A percentile compares a stretch with the other conserved stretches of the same genome.
Evolutionary conservation across 2,888 invertebrate genomes (phyloP).

Genomic region (Trilocha varians): DNA sequence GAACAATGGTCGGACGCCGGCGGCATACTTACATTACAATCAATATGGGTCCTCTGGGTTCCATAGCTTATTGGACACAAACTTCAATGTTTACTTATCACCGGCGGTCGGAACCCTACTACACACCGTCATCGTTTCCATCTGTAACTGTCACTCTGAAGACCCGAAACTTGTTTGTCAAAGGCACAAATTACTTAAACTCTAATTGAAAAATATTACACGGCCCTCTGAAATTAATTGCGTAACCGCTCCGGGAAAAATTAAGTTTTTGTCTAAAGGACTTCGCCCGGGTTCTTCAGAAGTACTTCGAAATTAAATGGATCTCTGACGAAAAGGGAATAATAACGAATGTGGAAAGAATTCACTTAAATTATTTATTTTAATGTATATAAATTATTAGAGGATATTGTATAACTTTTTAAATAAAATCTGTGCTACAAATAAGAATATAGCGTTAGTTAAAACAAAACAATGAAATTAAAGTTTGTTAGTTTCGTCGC

Average conservation of each 20-base stretch:
- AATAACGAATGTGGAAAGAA: background rate
- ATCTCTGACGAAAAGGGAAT: background rate
- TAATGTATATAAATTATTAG: background rate
- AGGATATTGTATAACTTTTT: too few species aligned
- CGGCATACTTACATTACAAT: conserved; percentile 18
- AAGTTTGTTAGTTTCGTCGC: conserved; percentile 11
- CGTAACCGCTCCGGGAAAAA: conserved; percentile 6
- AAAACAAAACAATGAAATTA: conserved; percentile 6
- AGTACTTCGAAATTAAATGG: background rate
- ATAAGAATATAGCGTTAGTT: too few species aligned
- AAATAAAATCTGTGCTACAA: too few species aligned
- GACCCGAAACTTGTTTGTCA: conserved; percentile 2
- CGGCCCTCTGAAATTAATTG: conserved; percentile 2
- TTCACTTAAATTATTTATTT: background rate
- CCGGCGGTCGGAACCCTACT: conserved; percentile 5
- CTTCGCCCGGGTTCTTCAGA: conserved; percentile 5
- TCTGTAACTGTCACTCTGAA: conserved; percentile 4
- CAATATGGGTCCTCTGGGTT: conserved; percentile 17
- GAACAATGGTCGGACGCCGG: conserved; percentile 16
- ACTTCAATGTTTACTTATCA: conserved; percentile 13
- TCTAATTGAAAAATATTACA: conserved; percentile 4
- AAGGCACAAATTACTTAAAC: conserved; percentile 4
- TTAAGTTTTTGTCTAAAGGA: conserved; percentile 6
- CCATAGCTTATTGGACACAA: conserved; percentile 14
- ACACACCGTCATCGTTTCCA: conserved; percentile 2